A percentile compares a stretch with the other conserved stretches of the same genome.
phyloP scores from a whole-genome alignment of 1,140 invertebrate species.

The Ladona fulva region DNA sequence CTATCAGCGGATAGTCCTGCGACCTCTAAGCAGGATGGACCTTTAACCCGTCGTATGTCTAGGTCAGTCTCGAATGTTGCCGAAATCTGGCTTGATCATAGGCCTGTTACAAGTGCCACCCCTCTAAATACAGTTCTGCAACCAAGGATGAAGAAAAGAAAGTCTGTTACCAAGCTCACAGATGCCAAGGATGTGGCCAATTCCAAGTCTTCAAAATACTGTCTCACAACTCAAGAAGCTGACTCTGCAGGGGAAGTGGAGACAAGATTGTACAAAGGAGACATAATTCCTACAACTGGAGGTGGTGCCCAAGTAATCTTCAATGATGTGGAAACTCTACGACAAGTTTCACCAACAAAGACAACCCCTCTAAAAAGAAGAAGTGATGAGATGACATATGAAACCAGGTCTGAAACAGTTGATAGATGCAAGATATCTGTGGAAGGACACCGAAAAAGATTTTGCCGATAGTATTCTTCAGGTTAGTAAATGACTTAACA shows the following conservation, averaged over 20 bases:
- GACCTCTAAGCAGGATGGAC: not conserved
- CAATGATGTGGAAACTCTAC: constrained; percentile 86
- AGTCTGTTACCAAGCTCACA: constrained; percentile 71
- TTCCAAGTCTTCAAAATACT: constrained; percentile 75
- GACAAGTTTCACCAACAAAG: constrained; percentile 67
- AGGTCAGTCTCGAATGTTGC: constrained; percentile 54
- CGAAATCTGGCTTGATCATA: constrained; percentile 82
- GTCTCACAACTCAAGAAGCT: constrained; percentile 81
- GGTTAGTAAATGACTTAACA: too few relatives aligned
- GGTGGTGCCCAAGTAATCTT: constrained; percentile 94
- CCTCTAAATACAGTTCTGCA: constrained; percentile 77
- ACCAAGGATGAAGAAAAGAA: constrained; percentile 65
- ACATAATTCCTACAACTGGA: constrained; percentile 82
- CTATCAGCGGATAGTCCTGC: not conserved
- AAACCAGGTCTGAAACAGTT: too few relatives aligned
- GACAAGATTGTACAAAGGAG: constrained; percentile 86
- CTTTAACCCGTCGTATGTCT: constrained; percentile 51
- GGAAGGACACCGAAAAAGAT: too few relatives aligned
- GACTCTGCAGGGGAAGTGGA: constrained; percentile 86
- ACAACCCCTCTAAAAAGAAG: not conserved
- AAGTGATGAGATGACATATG: not conserved
- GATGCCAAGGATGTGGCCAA: constrained; percentile 59
- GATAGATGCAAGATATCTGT: too few relatives aligned
- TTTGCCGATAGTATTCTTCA: too few relatives aligned
- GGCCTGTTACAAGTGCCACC: constrained; percentile 56